These are phyloP conservation scores for Lordiphosa collinella DNA, from an alignment of 1,140 invertebrate species.

Conservation along the genomic window DNA sequence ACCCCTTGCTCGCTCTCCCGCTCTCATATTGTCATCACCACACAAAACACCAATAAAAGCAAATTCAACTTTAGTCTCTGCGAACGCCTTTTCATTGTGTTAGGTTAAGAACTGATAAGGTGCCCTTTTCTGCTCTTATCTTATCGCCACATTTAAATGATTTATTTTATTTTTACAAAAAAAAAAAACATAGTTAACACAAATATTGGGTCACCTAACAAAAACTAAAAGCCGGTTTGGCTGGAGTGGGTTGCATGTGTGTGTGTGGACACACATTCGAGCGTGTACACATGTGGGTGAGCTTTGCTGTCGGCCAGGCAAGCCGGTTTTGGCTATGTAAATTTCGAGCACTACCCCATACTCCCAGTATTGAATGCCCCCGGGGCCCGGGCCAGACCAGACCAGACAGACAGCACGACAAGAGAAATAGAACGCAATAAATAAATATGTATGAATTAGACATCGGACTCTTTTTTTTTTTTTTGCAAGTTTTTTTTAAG, in stretches of 20 bases:
- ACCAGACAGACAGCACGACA: constrained; percentile 25
- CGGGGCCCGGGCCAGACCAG: no score
- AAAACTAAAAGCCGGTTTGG: constrained; percentile 58
- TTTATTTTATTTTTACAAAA: no score
- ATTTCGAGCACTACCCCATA: constrained; percentile 30
- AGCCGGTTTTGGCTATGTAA: constrained; percentile 66
- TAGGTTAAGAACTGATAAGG: no score
- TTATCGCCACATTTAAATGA: no score
- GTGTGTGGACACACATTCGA: constrained; percentile 9
- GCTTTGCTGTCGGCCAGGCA: constrained; percentile 28
- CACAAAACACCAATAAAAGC: no score
- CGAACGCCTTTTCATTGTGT: no score
- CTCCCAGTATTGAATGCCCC: background rate
- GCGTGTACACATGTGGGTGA: constrained; percentile 65
- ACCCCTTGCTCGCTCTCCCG: no score
- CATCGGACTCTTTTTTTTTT: background rate
- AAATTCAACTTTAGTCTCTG: no score
- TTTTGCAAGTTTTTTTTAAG: background rate
- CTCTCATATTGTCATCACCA: no score
- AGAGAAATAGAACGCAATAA: constrained; percentile 51
- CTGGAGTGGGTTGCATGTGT: constrained; percentile 23
- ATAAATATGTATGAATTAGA: constrained; percentile 38
- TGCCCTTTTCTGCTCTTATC: no score
- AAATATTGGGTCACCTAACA: constrained; percentile 17
- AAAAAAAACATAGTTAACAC: background rate